phyloP scores from a whole-genome alignment of 1,140 invertebrate species.

The Trichonephila clavata region DNA sequence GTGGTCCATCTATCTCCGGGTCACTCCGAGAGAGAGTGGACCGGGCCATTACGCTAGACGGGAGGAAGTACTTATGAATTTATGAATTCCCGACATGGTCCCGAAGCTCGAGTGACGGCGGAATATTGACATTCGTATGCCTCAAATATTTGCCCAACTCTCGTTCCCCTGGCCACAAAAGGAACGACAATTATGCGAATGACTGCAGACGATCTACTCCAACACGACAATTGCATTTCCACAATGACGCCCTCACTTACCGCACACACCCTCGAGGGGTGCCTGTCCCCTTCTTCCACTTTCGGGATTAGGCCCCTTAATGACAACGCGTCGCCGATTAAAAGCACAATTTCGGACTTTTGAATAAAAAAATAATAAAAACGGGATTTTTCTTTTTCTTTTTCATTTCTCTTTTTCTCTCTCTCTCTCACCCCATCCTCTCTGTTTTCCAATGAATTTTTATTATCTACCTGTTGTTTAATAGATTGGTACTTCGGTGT shows the following conservation, averaged over 20 bases:
- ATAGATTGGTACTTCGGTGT: background rate
- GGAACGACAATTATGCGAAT: conserved; percentile 76
- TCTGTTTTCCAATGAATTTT: background rate
- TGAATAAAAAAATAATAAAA: background rate
- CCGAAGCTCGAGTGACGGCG: conserved; percentile 29
- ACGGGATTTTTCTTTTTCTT: background rate
- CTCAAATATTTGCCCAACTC: conserved; percentile 77
- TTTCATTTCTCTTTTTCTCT: background rate
- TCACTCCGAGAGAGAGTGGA: conserved; percentile 60
- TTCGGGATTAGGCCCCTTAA: conserved; percentile 67
- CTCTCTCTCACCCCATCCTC: background rate
- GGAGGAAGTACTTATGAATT: conserved; percentile 77
- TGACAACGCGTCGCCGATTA: conserved; percentile 63
- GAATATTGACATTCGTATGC: conserved; percentile 70
- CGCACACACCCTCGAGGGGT: conserved; percentile 15
- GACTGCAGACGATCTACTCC: conserved; percentile 67
- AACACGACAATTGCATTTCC: conserved; percentile 78
- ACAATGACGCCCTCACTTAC: conserved; percentile 74
- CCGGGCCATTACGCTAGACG: conserved; percentile 64
- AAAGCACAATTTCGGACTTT: conserved; percentile 62
- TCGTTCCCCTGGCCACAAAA: conserved; percentile 65
- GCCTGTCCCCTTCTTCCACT: conserved; percentile 7
- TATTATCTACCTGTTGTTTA: conserved; percentile 5
- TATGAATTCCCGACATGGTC: conserved; percentile 75
- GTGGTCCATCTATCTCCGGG: conserved; percentile 71